A percentile compares a stretch with the other conserved stretches of the same genome.
Evolutionary conservation across 2,797 vertebrate genomes (phyloP).

Genomic region (Microchirus variegatus): DNA sequence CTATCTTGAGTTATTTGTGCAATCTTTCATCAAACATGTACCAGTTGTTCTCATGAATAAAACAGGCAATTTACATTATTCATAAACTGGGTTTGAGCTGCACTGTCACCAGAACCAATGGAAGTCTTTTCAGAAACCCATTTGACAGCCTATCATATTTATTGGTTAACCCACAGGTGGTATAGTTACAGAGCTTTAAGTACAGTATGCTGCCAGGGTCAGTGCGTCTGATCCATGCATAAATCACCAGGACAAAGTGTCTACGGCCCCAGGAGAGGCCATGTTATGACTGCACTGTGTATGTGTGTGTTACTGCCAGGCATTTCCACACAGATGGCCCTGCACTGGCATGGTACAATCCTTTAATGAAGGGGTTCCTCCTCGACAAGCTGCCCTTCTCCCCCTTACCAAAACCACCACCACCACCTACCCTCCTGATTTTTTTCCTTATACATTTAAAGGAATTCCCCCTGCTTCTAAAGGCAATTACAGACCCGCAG

Average conservation of each 20-base stretch:
- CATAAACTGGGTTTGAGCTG: too few species aligned
- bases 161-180: too few species aligned
- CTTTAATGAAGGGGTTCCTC: conserved; percentile 80
- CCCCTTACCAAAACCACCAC: conserved; percentile 49
- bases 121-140: neutral
- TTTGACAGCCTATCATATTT: neutral
- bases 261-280: conserved; percentile 31
- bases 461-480: conserved; percentile 76
- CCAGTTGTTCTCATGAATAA: neutral
- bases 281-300: conserved; percentile 70
- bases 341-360: conserved; percentile 70
- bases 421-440: conserved; percentile 32
- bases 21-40: too few species aligned
- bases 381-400: conserved; percentile 54
- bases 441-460: conserved; percentile 63
- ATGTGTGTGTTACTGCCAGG: conserved; percentile 60
- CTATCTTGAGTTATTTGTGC: too few species aligned
- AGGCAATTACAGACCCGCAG: conserved; percentile 70
- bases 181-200: conserved; percentile 3
- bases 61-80: too few species aligned
- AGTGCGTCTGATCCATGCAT: conserved; percentile 44
- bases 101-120: neutral
- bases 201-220: conserved; percentile 36
- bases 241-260: conserved; percentile 41
- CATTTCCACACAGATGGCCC: conserved; percentile 75